Evolutionary conservation across 2,797 vertebrate genomes (phyloP), one percentile per base, ranked within the genome.

Genomic region (Carapus acus): DNA sequence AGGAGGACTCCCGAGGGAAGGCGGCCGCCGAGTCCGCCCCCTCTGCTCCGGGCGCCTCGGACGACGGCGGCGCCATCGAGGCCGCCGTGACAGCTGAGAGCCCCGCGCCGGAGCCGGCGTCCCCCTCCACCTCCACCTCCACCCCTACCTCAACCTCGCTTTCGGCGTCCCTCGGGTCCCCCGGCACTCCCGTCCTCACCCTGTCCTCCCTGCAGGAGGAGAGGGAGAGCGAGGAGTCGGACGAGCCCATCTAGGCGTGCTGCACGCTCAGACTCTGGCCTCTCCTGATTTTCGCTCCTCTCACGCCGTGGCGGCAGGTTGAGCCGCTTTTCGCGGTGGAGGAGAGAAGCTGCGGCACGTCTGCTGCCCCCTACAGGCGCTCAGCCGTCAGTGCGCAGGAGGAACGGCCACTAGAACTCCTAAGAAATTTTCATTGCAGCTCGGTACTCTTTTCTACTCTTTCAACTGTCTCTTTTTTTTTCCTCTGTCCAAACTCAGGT

Each of bases 161-260:
- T 22, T 53, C 62, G 43, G 7, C 58, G 59, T 68, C 73, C 43
- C 55, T 69, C 3, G 34, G 37, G 38, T 69, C 67, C 17, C 41
- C 72, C 68, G 43, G 63, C 58, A 60, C 52, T 50, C 80, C 83
- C 3, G 73, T 83, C 52, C 65, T 87, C 49, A 77, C 79, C 1
- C 75, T 87, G 7, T 79, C 86, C 46, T 79, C 84, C 43, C 77
- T 88, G 74, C 83, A 80, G 65, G 77, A 82, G 78, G 84, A 87
- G 40, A 59, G 78, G 43, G 86, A 83, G 50, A 80, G 83, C 1
- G 82, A 86, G 65, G 85, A 84, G 48, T 85, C 84, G 2, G 84
- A 90, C 24, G 87, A 90, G 55, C 82, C 84, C n/a, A 61, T 90
- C 45, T 89, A 86, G 71, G 54, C 67, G 37, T 64, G 55, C 40